phyloP scores from a whole-genome alignment of 2,797 vertebrate genomes.

The Lemur catta region DNA sequence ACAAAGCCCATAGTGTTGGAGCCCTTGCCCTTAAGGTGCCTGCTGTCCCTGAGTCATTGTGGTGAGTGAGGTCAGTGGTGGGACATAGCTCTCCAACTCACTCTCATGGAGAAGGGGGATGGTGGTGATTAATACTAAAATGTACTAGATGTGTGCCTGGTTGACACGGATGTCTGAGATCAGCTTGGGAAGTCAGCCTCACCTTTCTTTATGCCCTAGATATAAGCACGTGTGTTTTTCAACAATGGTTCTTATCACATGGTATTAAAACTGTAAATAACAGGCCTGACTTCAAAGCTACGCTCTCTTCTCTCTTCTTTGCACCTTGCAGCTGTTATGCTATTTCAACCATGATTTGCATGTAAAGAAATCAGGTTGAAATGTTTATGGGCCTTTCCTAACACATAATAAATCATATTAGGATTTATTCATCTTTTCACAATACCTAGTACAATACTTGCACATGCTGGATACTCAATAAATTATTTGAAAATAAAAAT shows the following conservation, averaged over 20 bases:
- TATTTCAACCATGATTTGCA: constrained; percentile 5
- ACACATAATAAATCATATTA: background rate
- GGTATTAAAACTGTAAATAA: background rate
- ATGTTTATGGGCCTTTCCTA: background rate
- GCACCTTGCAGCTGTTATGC: background rate
- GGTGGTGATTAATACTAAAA: background rate
- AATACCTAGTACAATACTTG: background rate
- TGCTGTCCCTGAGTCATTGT: background rate
- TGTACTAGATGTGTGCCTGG: background rate
- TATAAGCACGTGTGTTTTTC: background rate
- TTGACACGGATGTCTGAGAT: background rate
- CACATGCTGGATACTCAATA: background rate
- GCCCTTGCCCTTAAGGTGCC: background rate
- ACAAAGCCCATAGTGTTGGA: background rate
- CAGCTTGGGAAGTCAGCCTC: background rate
- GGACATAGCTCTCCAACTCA: background rate
- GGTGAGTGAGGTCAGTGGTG: background rate
- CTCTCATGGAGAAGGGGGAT: background rate
- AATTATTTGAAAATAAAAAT: constrained; percentile 30
- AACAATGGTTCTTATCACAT: background rate
- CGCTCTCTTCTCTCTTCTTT: background rate
- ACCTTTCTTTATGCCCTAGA: background rate
- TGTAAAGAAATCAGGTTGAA: background rate
- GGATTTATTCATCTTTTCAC: background rate
- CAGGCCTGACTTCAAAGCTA: background rate